Base-by-base conservation (phyloP, 1,140 invertebrate species). In the Episyrphus balteatus region DNA sequence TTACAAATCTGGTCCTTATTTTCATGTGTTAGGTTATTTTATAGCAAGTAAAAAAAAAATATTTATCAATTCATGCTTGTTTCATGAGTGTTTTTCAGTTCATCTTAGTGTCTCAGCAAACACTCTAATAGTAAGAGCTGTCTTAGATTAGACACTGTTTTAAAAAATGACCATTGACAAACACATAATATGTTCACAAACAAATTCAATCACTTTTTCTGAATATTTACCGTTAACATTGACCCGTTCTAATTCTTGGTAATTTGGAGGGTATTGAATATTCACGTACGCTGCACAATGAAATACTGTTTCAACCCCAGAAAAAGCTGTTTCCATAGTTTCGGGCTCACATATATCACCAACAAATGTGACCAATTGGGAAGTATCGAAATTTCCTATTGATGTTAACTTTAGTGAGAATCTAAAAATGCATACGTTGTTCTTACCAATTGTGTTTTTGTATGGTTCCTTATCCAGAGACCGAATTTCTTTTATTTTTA, bases 231-330 rank as follows among this genome's bases (percentile, higher is more conserved):
- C 81, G 55, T 73, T 62, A 9, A 82, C 72, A 62, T 84, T 84
- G 18, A 78, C 72, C 38, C 68, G 63, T 37, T 75, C 56, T 62
- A 83, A 71, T 48, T 69, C 62, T 0, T 69, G 56, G 39, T 70
- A 56, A 54, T 82, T 70, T 1, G 79, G 73, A 32, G 76, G 78
- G 54, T 75, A 76, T 14, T 75, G 69, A 49, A 77, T 75, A 39
- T 74, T 75, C 10, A 83, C 71, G 3, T 73, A 58, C 40, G 75
- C 79, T 8, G 82, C 82, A 51, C 75, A 76, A 55, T 84, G 82
- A 33, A 82, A 73, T 5, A 84, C 79, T 31, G 72, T 72, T 46
- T 75, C 69, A 5, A 77, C 80, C 21, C 72, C 74, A 11, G 58
- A 50, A 44, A 79, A 75, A 8, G 70, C 70, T 42, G 68, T 48